phyloP scores from a whole-genome alignment of 1,140 invertebrate species.

The Hermetia illucens region DNA sequence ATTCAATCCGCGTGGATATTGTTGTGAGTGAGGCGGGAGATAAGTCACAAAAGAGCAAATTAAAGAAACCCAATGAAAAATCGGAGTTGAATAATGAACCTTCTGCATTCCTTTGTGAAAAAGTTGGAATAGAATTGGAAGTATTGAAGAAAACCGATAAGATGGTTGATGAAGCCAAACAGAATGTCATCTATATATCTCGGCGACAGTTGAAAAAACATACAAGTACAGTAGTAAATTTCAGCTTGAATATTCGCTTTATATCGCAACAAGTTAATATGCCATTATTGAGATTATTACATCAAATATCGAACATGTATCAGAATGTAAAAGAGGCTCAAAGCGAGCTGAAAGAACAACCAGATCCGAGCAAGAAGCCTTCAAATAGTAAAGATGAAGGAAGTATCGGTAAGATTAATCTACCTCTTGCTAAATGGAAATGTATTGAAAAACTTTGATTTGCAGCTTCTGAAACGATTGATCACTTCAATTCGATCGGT shows the following conservation, averaged over 20 bases:
- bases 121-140: slow-evolving; percentile 75
- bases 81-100: slow-evolving; percentile 35
- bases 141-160: slow-evolving; percentile 81
- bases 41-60: slow-evolving; percentile 30
- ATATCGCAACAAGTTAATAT: slow-evolving; percentile 91
- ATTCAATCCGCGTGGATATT: slow-evolving; percentile 82
- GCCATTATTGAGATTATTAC: slow-evolving; percentile 80
- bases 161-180: slow-evolving; percentile 68
- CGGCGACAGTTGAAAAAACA: slow-evolving; percentile 77
- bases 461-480: slow-evolving; percentile 41
- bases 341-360: slow-evolving; percentile 68
- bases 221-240: slow-evolving; percentile 75
- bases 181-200: slow-evolving; percentile 73
- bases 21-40: slow-evolving; percentile 72
- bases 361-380: slow-evolving; percentile 32
- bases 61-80: slow-evolving; percentile 18
- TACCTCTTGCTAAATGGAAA: too few relatives aligned
- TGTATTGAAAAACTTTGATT: not conserved
- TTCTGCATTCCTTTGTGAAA: slow-evolving; percentile 81
- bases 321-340: slow-evolving; percentile 93
- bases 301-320: slow-evolving; percentile 96
- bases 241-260: slow-evolving; percentile 71
- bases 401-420: slow-evolving; percentile 31
- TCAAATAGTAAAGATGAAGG: slow-evolving; percentile 26
- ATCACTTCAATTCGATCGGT: too few relatives aligned